Base-by-base conservation (phyloP, 2,113 vertebrate species). In the Seriola dumerili region DNA sequence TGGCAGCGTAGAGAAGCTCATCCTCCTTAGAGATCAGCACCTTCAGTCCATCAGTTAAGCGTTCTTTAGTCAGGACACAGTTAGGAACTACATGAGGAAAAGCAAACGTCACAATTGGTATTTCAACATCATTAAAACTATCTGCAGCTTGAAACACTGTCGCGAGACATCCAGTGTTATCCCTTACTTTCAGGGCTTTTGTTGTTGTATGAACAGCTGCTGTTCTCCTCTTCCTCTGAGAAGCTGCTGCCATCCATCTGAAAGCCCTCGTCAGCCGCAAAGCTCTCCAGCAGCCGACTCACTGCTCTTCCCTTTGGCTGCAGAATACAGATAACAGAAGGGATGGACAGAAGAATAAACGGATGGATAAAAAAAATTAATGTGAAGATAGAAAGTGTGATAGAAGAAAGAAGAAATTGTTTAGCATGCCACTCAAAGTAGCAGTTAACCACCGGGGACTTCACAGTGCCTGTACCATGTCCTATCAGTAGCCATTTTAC, bases 1-100 rank as follows among this genome's bases (percentile, higher is more conserved):
- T 96, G 77, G 97, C 98, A 0, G 98, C 97, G 0, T 99, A 99
- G 4, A 99, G 95, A 75, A 99, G 95, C 71, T 98, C 97, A 81
- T 99, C 98, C 73, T 99, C 97, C 91, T 98, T 98, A 76, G 96
- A 97, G 78, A 99, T 97, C 67, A 99, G 95, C 80, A 99, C 96
- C 19, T 96, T 97, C 23, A 98, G 94, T 23, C 97, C 98, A 1
- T 98, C 98, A 72, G 94, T 95, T 72, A 99, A 94, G 25, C 96
- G 95, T 25, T 97, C 96, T 93, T 97, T 97, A 85, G 95, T 96
- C 87, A 99, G 95, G 77, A 96, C 87, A 25, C 97, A 99, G 25
- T 95, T 96, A 0, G 94, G 95, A 75, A 86, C 96, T 96, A 69
- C 34, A 67, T 5, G 29, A 42, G 9, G 55, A 87, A 69, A 83